Percentiles rank a stretch among this genome's conserved stretches.
phyloP scores from a whole-genome alignment of 2,797 vertebrate species.

The Notoglanidium macrostoma region DNA sequence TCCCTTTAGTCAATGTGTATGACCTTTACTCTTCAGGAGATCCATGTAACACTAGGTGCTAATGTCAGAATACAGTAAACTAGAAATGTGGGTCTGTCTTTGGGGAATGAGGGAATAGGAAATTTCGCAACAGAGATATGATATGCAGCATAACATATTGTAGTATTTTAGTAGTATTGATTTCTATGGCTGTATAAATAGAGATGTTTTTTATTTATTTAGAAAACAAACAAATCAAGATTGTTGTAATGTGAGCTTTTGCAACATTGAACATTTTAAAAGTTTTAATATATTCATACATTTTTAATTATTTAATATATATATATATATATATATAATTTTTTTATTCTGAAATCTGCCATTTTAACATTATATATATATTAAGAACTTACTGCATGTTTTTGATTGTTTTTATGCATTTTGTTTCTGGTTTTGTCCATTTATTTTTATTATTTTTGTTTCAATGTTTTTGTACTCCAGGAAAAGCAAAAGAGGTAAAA shows the following conservation, averaged over 20 bases:
- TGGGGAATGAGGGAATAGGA: background rate
- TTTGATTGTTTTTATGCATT: too few relatives aligned
- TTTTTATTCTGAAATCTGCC: background rate
- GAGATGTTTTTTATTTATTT: background rate
- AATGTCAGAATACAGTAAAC: background rate
- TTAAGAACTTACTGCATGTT: too few relatives aligned
- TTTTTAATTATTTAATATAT: background rate
- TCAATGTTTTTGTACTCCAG: background rate
- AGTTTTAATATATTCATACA: background rate
- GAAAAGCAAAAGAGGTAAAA: background rate
- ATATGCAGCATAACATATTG: background rate
- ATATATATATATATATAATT: too few relatives aligned
- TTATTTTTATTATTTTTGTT: background rate
- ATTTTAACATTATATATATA: background rate
- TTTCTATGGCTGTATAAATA: background rate
- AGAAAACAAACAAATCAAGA: background rate
- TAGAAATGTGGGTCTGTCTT: background rate
- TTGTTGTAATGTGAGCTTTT: background rate
- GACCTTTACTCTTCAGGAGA: constrained; percentile 68
- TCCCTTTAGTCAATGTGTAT: constrained; percentile 74
- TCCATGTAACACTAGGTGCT: constrained; percentile 65
- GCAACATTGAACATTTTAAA: background rate
- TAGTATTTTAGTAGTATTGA: background rate
- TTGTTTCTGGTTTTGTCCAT: background rate
- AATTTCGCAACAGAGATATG: background rate